Evolutionary conservation across 2,888 invertebrate genomes (phyloP), one percentile per base, ranked within the genome.

Genomic region (Scaptomyza parva): DNA sequence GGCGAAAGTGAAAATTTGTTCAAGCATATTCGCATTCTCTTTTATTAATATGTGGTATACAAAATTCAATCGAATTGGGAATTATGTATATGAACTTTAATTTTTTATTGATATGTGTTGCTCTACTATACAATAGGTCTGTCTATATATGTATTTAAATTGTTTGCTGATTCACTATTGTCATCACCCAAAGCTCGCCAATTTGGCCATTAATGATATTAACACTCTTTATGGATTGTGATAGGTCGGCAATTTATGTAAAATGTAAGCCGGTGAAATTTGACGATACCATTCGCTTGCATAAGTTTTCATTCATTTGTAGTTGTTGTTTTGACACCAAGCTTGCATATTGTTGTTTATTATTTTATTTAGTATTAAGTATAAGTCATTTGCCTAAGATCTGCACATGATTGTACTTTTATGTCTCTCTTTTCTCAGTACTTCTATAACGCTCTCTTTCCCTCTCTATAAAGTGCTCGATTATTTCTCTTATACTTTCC

Each of bases 191-290:
- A 47, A 9, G 3, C 37, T 45, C 12, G 61, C 58, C 68, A 54
- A 63, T 61, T 79, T 68, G 43, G 41, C 55, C 43, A 63, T 69
- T 58, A 47, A 72, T 72, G 54, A 81, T 58, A 43, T 44, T 62
- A 62, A 73, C 75, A 65, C 51, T 39, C 35, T 66, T 59, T 62
- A 51, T 51, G 24, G 40, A 43, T 41, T 51, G 26, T 47, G 37
- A 48, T 57, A 17, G 43, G 35, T 24, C 33, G 40, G 3, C 41
- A 20, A 54, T 58, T 66, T 74, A 69, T 60, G 66, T 50, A 60
- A 78, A 65, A 51, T 43, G 12, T 9, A 41, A 71, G 7, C 30
- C 45, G 58, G 82, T 63, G 87, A 83, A 83, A 87, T 62, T 69
- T 75, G 1, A 24, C 12, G 12, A 5, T 11, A 20, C 9, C 33